Base-by-base conservation (phyloP, 2,113 vertebrate species). In the Megatriorchis doriae region DNA sequence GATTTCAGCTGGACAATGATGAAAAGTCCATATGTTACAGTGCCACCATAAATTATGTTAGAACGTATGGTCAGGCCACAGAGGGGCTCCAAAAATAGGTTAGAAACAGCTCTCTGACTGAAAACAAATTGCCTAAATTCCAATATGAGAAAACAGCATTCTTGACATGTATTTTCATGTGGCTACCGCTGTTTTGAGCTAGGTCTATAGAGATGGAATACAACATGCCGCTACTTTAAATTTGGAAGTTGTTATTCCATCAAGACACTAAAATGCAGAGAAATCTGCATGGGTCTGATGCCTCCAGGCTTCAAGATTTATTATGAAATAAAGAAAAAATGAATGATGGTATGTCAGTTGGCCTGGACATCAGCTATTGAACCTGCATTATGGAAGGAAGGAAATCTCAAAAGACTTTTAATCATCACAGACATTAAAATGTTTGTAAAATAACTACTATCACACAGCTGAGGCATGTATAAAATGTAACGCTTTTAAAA, bases 71-170 rank as follows among this genome's bases (percentile, higher is more conserved):
- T 97, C 97, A 98, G 97, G 98, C 98, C 98, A 97, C 98, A 96
- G 56, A 98, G 98, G 99, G 94, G 96, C 97, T 99, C 98, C 98
- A 98, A 98, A 99, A 98, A 99, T 98, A 99, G 98, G 98, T 65
- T 98, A 98, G 97, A 98, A 98, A 97, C 97, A 97, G 97, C 93
- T 98, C 97, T 97, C 97, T 97, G 98, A 96, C 97, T 96, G 97
- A 98, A 98, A 99, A 99, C 97, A 99, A 99, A 99, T 98, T 98
- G 98, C 98, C 97, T 98, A 98, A 98, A 98, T 98, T 98, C 98
- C 97, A 98, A 93, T 97, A 97, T 84, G 97, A 98, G 98, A 98
- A 98, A 98, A 98, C 90, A 97, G 97, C 96, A 94, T 97, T 99
- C 97, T 97, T 98, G 98, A 98, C 98, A 97, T 96, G 96, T 96